phyloP scores from a whole-genome alignment of 1,140 invertebrate genomes.

The Bactericera cockerelli region DNA sequence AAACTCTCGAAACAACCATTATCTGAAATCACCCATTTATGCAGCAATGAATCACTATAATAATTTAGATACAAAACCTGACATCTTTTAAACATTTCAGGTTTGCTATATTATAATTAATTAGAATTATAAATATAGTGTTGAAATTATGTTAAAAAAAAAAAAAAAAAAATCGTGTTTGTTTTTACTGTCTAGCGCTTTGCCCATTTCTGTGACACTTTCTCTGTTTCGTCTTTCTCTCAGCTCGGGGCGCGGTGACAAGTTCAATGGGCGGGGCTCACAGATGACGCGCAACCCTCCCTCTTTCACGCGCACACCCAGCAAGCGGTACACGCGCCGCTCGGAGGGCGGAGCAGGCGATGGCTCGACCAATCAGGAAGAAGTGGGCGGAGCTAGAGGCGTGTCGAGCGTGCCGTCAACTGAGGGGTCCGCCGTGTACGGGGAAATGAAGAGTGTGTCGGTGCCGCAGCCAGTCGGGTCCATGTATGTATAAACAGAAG shows the following conservation, averaged over 20 bases:
- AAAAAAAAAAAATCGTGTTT: no score
- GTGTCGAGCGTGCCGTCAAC: neutral
- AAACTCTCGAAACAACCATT: no score
- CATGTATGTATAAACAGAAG: neutral
- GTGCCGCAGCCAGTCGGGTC: neutral
- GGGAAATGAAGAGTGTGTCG: constrained; percentile 11
- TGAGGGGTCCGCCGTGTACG: constrained; percentile 6
- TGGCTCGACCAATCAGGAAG: constrained; percentile 25
- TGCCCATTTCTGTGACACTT: no score
- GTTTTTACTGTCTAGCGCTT: no score
- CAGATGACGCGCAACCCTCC: constrained; percentile 45
- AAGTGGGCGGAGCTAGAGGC: neutral
- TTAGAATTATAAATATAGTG: no score
- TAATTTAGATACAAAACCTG: no score
- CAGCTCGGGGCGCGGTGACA: constrained; percentile 4
- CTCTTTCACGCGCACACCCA: constrained; percentile 79
- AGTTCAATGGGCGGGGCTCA: constrained; percentile 36
- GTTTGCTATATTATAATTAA: no score
- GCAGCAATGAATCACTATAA: no score
- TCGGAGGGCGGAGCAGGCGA: constrained; percentile 45
- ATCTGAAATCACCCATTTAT: no score
- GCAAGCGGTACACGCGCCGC: constrained; percentile 63
- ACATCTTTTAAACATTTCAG: no score
- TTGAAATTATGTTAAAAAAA: no score
- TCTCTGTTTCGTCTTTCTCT: no score